These are phyloP conservation scores for Copsychus sechellarum DNA, from an alignment of 2,113 vertebrate genomes.

Conservation along the genomic window DNA sequence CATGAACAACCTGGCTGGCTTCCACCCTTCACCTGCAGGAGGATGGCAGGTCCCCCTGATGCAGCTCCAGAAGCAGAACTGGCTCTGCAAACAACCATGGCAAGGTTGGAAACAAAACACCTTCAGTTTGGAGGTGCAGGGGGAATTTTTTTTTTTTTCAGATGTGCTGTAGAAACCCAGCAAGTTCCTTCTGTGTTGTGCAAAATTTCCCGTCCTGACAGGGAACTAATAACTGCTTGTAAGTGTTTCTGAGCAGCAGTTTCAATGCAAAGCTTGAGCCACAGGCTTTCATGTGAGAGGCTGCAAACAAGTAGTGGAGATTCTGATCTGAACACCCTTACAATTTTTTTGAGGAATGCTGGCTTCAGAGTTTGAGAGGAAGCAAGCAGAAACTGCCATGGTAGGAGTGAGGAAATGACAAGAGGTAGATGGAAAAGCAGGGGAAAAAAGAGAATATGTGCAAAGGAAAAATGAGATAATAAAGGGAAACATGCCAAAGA, in stretches of 20 bases:
- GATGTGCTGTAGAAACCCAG: background rate
- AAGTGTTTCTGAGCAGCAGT: background rate
- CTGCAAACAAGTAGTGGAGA: background rate
- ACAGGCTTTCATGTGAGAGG: background rate
- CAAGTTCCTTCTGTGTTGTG: slow-evolving; percentile 3
- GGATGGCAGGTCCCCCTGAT: background rate
- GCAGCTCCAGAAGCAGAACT: background rate
- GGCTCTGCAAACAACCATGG: background rate
- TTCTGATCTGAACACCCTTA: background rate
- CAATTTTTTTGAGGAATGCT: background rate
- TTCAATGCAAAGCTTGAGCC: background rate
- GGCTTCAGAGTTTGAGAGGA: background rate
- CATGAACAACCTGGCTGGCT: background rate
- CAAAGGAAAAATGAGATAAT: background rate
- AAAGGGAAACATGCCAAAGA: background rate
- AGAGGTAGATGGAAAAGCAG: background rate
- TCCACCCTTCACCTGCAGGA: background rate
- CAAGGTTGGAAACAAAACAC: background rate
- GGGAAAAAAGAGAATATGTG: background rate
- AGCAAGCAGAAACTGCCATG: background rate
- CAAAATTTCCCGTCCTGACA: slow-evolving; percentile 8
- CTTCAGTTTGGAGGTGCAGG: rapidly evolving
- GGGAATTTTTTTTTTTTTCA: background rate
- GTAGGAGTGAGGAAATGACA: background rate
- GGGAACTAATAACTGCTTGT: background rate